These are phyloP conservation scores for Triops longicaudatus DNA, from an alignment of 1,140 invertebrate species.

Conservation along the genomic window DNA sequence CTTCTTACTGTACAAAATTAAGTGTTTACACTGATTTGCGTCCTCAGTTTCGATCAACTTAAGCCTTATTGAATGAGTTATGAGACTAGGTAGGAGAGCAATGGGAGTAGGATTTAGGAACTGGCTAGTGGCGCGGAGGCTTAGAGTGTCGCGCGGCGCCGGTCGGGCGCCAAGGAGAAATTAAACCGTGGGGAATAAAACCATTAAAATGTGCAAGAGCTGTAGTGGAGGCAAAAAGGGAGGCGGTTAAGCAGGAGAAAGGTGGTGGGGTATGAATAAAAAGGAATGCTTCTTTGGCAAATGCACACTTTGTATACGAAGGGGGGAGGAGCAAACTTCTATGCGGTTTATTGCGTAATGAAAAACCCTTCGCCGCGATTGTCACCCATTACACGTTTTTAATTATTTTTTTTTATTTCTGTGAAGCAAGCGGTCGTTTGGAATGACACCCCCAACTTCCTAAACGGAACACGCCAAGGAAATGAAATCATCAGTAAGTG, in stretches of 20 bases:
- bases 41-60: neutral
- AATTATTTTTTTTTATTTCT: too few relatives aligned
- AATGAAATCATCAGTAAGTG: too few relatives aligned
- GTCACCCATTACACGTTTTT: neutral
- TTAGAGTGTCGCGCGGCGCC: neutral
- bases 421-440: too few relatives aligned
- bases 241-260: too few relatives aligned
- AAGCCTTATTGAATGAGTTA: neutral
- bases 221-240: neutral
- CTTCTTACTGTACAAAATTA: neutral
- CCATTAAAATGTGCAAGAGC: constrained; percentile 1
- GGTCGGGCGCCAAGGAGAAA: constrained; percentile 9
- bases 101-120: neutral
- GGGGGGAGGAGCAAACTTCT: neutral
- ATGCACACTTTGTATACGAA: neutral
- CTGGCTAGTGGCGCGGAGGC: neutral
- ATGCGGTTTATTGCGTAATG: constrained; percentile 6
- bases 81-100: neutral
- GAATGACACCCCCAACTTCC: too few relatives aligned
- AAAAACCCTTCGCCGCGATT: neutral
- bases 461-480: too few relatives aligned
- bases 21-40: neutral
- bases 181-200: constrained; percentile 15
- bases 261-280: neutral
- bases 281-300: neutral